Evolutionary conservation across 2,888 invertebrate genomes (phyloP).

Genomic region (Hirtodrosophila confusa): DNA sequence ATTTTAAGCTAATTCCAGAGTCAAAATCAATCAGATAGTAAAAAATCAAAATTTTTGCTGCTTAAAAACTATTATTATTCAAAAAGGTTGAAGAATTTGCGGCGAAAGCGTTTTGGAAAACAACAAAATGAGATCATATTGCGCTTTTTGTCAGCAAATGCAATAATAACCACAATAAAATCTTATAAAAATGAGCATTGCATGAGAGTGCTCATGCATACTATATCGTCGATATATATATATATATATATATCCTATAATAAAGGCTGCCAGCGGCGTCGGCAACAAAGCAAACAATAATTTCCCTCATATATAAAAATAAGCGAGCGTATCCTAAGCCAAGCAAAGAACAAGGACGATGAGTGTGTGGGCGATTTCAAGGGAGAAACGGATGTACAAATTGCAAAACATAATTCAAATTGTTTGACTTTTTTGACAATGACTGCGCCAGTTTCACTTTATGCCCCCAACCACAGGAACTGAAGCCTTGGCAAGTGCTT

Average conservation of each 20-base stretch:
- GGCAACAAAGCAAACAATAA: conserved; percentile 74
- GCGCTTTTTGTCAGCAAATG: conserved; percentile 50
- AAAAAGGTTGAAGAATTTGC: neutral
- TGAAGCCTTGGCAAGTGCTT: conserved; percentile 38
- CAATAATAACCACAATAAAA: conserved; percentile 76
- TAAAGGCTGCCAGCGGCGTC: conserved; percentile 61
- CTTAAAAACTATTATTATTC: neutral
- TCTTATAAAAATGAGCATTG: conserved; percentile 55
- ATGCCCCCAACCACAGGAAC: conserved; percentile 2
- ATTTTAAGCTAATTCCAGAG: too few relatives aligned
- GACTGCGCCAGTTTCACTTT: conserved; percentile 64
- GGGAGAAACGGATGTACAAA: conserved; percentile 77
- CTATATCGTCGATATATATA: conserved; percentile 12
- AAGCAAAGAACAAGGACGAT: conserved; percentile 5
- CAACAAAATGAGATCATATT: conserved; percentile 16
- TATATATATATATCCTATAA: conserved; percentile 29
- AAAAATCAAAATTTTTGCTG: neutral
- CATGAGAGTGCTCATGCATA: conserved; percentile 28
- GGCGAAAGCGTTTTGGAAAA: conserved; percentile 12
- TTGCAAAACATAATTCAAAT: conserved; percentile 81
- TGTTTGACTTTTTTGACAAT: conserved; percentile 79
- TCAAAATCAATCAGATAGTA: neutral
- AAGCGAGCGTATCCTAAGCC: conserved; percentile 19
- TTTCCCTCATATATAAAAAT: conserved; percentile 62
- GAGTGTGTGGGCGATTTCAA: conserved; percentile 45